phyloP scores from a whole-genome alignment of 2,113 vertebrate genomes.

The Procavia capensis region DNA sequence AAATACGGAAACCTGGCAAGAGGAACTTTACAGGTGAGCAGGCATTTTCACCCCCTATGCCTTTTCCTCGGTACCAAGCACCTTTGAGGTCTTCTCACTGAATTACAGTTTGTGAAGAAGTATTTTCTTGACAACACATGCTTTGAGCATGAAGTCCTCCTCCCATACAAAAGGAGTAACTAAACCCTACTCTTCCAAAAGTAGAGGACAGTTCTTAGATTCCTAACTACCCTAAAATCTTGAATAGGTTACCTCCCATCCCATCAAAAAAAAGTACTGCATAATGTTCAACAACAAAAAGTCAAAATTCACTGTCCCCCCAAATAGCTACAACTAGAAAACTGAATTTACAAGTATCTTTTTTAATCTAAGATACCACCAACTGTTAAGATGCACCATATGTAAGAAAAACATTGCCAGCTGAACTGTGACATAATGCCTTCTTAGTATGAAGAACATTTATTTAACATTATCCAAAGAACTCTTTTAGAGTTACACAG shows the following conservation, averaged over 20 bases:
- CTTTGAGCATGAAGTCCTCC: constrained; percentile 63
- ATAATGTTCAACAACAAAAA: constrained; percentile 36
- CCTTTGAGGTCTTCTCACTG: constrained; percentile 23
- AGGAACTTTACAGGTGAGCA: constrained; percentile 10
- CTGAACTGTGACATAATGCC: constrained; percentile 18
- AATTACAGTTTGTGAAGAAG: constrained; percentile 28
- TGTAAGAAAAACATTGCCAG: neutral
- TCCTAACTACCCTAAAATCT: neutral
- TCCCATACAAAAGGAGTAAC: constrained; percentile 55
- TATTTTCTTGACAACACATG: constrained; percentile 25
- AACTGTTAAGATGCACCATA: constrained; percentile 20
- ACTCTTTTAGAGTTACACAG: constrained; percentile 32
- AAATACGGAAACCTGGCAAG: constrained; percentile 57
- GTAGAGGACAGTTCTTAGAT: constrained; percentile 64
- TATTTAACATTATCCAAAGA: constrained; percentile 23
- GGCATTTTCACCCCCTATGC: neutral
- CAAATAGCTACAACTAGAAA: constrained; percentile 74
- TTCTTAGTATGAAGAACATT: neutral
- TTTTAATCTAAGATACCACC: constrained; percentile 14
- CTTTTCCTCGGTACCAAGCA: neutral
- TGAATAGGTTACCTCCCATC: constrained; percentile 32
- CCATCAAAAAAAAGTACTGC: constrained; percentile 56
- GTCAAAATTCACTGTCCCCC: constrained; percentile 74
- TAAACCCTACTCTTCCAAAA: constrained; percentile 64
- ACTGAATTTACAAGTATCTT: constrained; percentile 74